Evolutionary conservation across 2,113 vertebrate species (phyloP), one percentile per base, ranked within the genome.

Genomic region (Pelusios castaneus): DNA sequence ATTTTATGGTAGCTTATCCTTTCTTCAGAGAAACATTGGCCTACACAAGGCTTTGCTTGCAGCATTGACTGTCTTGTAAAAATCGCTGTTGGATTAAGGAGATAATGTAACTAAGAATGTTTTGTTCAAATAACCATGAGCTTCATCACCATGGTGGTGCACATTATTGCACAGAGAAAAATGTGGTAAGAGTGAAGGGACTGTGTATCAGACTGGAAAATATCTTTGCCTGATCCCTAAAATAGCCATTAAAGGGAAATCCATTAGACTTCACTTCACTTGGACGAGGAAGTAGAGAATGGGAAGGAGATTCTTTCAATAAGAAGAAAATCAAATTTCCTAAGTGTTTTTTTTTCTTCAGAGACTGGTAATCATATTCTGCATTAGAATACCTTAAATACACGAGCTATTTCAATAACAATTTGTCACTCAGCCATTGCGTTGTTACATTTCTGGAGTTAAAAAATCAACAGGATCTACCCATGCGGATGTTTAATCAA

Each of bases 401-500:
- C 21, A 25, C 31, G 41, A 82, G 70, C 12, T 56, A 34, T 91
- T 94, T 95, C 31, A 86, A 84, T 70, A 91, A 2, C 34, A 78
- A 70, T 76, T 92, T 96, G 86, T 92, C 80, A 85, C 45, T 87
- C 83, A 81, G 49, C 82, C 91, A 95, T 52, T 43, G 75, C 90
- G 75, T 17, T 89, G 60, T 55, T 94, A 70, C 11, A 58, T 90
- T 96, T 95, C 51, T 63, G 85, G 75, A 94, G 87, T 94, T 87
- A 85, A 93, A 89, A 91, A 95, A 91, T 31, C 85, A 90, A 58
- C 31, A 49, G 10, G n/a, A 17, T 87, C 38, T 93, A 88, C 38
- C 70, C 79, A 80, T 55, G 51, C 43, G 79, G 16, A 31, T 87
- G 24, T 91, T 95, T 94, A 96, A 97, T 97, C 80, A 75, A 82